Base-by-base conservation (phyloP, 2,113 vertebrate species). In the Dipodomys spectabilis region DNA sequence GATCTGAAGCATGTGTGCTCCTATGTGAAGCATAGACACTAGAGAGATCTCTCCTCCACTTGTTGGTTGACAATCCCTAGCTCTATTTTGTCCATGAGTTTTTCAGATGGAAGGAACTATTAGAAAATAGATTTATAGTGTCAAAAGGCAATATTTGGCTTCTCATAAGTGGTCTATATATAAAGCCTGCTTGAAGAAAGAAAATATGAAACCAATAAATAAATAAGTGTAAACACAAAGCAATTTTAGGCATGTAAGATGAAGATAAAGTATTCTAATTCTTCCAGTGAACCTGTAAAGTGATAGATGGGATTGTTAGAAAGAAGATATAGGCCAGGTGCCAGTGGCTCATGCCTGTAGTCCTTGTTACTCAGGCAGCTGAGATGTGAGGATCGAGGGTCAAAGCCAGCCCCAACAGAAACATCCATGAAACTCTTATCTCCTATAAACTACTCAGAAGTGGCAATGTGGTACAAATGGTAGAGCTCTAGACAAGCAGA, bases 41-140 rank as follows among this genome's bases (percentile, higher is more conserved):
- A 1, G 45, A 96, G 84, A 91, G 93, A 96, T 94, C 53, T 57
- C 12, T 18, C 53, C 53, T 96, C 94, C 93, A 91, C 95, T 94
- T 87, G 95, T 96, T 96, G 91, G 93, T 95, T 94, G 95, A 57
- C 92, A 94, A 74, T 80, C 83, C 65, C 83, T 73, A 89, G 71
- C 35, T 88, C 90, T 94, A 94, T 96, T 94, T 96, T 94, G 81
- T 89, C 68, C 81, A 78, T 85, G 68, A 81, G 92, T 82, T 27
- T 94, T 78, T 82, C 44, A 86, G 67, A 68, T 72, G 39, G 57
- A 82, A 91, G 22, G 39, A 96, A 77, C 78, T 75, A 4, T 84
- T 84, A 60, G 82, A 93, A 96, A 95, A 80, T 44, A 85, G 79
- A 85, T 88, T 10, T 85, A 20, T 74, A 69, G 44, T 95, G 90